A percentile compares a stretch with the other conserved stretches of the same genome.
Evolutionary conservation across 2,888 invertebrate species (phyloP).

Genomic region (Dasypolia templi): DNA sequence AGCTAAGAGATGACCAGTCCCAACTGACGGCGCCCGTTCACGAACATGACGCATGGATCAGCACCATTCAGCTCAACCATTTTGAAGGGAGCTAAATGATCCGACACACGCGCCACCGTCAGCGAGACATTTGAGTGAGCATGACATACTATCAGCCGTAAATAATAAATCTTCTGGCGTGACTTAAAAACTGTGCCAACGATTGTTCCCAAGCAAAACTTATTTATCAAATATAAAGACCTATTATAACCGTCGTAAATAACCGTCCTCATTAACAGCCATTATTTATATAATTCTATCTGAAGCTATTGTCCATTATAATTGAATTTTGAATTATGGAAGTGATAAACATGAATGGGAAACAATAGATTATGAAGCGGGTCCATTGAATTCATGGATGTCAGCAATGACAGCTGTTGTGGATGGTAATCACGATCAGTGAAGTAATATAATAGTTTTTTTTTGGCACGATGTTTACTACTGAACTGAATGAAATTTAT

Average conservation of each 20-base stretch:
- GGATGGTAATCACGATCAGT: slow-evolving; percentile 39
- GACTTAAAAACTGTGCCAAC: slow-evolving; percentile 62
- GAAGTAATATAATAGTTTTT: slow-evolving; percentile 51
- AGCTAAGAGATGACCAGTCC: no score
- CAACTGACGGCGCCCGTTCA: no score
- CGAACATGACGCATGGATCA: no score
- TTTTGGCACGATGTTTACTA: slow-evolving; percentile 27
- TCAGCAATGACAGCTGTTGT: slow-evolving; percentile 36
- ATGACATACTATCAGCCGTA: no score
- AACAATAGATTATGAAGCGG: slow-evolving; percentile 35
- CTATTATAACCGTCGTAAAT: slow-evolving; percentile 56
- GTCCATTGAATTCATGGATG: slow-evolving; percentile 22
- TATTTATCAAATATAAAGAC: slow-evolving; percentile 59
- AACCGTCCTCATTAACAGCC: slow-evolving; percentile 53
- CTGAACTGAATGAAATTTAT: slow-evolving; percentile 23
- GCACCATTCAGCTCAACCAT: no score
- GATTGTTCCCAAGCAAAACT: slow-evolving; percentile 61
- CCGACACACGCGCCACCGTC: no score
- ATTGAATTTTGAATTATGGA: slow-evolving; percentile 61
- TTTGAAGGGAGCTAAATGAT: no score
- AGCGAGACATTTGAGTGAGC: no score
- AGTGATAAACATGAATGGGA: slow-evolving; percentile 48
- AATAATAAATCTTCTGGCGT: slow-evolving; percentile 57
- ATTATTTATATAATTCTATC: slow-evolving; percentile 56
- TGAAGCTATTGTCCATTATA: slow-evolving; percentile 61